Base-by-base conservation (phyloP, 37 sponge, comb jelly and placozoan genomes). In the Lycopodina hypogea region DNA sequence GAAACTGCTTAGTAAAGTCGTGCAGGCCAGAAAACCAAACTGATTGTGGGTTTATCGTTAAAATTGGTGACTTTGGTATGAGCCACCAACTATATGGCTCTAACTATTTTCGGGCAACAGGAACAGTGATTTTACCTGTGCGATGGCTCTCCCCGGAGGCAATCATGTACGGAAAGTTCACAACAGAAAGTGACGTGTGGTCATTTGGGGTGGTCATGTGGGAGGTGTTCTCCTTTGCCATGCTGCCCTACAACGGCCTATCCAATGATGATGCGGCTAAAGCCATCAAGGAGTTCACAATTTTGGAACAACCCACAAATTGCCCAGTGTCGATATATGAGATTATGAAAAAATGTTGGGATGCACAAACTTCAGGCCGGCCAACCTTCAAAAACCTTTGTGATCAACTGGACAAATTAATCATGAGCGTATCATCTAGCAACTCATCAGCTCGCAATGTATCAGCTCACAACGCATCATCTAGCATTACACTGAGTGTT, bases 51-150 rank as follows among this genome's bases (percentile, higher is more conserved):
- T 69, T 90, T 14, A 65, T 73, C 14, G 83, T 94, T 50, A 94
- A 94, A 72, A 90, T 94, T 21, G 90, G 86, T 1, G 95, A 94
- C 76, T 94, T 94, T 78, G 95, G 95, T 8, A 87, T 94, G 88
- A 90, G 88, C 75, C 81, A 87, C 74, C 72, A 87, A 66, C 86
- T 94, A 18, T 94, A 94, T 60, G 40, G 40, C 28, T 18, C 42
- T 0, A 83, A 90, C 58, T 94, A 94, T 74, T 94, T 90, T 55
- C 82, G 91, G 9, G 85, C 87, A 11, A 72, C 42, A 21, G 91
- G 95, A 0, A 68, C 85, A 69, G 88, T 78, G 1, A 62, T 80
- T 33, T 81, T 94, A 0, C 95, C 95, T 21, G 79, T 94, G 0
- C 75, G 91, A 22, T 94, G 95, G 95, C 90, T 94, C 91, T 61